Percentiles rank a stretch among this genome's conserved stretches.
phyloP scores from a whole-genome alignment of 2,888 invertebrate genomes.

The Cacoxenus indagator region DNA sequence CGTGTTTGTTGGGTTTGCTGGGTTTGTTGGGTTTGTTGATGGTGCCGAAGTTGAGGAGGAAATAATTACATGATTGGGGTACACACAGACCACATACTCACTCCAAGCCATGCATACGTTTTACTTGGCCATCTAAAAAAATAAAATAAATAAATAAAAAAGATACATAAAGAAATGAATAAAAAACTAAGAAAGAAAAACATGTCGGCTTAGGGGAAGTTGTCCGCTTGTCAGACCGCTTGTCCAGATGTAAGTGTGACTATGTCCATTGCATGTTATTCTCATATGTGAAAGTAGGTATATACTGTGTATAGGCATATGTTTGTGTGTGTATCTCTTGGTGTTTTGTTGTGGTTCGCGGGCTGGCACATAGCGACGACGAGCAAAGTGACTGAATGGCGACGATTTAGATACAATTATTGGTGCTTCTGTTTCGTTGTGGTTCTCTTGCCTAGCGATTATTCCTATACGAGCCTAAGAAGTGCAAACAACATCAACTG shows the following conservation, averaged over 20 bases:
- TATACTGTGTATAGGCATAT: constrained; percentile 28
- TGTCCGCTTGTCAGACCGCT: neutral
- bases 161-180: constrained; percentile 1
- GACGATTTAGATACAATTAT: constrained; percentile 48
- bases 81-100: constrained; percentile 42
- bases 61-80: constrained; percentile 71
- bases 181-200: constrained; percentile 56
- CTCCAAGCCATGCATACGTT: constrained; percentile 23
- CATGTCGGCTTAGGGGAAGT: constrained; percentile 48
- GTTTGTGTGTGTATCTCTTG: constrained; percentile 9
- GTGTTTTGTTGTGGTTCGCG: constrained; percentile 7
- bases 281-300: constrained; percentile 19
- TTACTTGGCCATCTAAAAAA: constrained; percentile 3
- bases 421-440: constrained; percentile 14
- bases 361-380: constrained; percentile 44
- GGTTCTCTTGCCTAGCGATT: constrained; percentile 19
- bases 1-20: constrained; percentile 33
- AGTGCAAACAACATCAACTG: constrained; percentile 3
- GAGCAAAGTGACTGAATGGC: constrained; percentile 58
- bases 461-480: constrained; percentile 38
- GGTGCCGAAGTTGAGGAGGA: constrained; percentile 59
- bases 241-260: constrained; percentile 17
- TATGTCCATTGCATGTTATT: constrained; percentile 54
- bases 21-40: no score
- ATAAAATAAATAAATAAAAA: constrained; percentile 36